Evolutionary conservation across 2,888 invertebrate species (phyloP).

Genomic region (Trichogramma dendrolimi): DNA sequence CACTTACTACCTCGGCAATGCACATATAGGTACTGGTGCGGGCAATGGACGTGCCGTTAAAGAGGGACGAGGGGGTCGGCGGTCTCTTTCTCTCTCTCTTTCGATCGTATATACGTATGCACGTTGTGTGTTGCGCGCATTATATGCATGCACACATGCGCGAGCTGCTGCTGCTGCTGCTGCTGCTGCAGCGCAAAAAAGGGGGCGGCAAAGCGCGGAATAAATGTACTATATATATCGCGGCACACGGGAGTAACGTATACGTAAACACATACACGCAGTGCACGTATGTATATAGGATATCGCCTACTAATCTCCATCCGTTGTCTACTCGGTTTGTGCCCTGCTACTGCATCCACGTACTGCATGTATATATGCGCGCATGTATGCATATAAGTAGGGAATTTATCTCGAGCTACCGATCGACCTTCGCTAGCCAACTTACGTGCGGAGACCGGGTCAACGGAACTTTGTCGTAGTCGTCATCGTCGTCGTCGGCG

Average conservation of each 20-base stretch:
- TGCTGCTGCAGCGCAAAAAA: too few relatives aligned
- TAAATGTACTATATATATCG: too few relatives aligned
- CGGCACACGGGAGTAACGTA: too few relatives aligned
- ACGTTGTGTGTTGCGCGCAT: too few relatives aligned
- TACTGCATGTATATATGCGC: too few relatives aligned
- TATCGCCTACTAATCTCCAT: conserved; percentile 20
- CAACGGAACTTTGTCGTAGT: conserved; percentile 3
- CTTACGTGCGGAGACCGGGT: conserved; percentile 5
- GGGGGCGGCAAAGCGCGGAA: too few relatives aligned
- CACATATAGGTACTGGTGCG: too few relatives aligned
- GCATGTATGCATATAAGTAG: too few relatives aligned
- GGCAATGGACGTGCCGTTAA: too few relatives aligned
- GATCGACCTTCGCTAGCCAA: conserved; percentile 9
- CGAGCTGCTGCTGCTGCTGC: too few relatives aligned
- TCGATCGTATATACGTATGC: background rate
- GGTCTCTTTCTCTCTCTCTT: background rate
- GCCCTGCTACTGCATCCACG: background rate
- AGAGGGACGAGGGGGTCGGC: background rate
- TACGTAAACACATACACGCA: background rate
- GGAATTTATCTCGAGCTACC: conserved; percentile 9
- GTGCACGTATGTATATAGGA: background rate
- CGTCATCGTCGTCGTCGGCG: background rate
- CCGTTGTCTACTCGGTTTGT: background rate
- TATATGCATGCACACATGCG: too few relatives aligned
- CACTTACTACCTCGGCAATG: too few relatives aligned